Evolutionary conservation across 2,888 invertebrate species (phyloP).

Genomic region (Andrena hattorfiana): DNA sequence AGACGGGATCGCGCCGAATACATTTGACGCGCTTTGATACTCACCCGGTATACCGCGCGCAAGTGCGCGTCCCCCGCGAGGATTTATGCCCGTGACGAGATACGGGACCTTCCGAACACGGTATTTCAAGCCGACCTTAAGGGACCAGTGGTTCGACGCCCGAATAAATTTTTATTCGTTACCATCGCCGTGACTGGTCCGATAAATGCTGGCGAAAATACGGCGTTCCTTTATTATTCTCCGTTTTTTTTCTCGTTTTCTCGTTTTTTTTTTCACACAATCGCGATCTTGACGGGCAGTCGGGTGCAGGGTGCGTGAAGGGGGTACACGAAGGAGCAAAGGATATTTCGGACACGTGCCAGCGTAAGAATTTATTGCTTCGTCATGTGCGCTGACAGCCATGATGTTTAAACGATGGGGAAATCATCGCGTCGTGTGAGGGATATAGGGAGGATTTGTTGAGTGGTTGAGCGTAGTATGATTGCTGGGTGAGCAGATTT

Average conservation of each 20-base stretch:
- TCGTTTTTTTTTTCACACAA: no score
- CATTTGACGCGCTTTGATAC: conserved; percentile 38
- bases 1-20: conserved; percentile 49
- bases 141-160: conserved; percentile 33
- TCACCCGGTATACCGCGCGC: conserved; percentile 33
- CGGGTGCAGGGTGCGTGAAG: background rate
- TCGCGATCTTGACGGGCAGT: no score
- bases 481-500: no score
- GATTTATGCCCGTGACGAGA: conserved; percentile 45
- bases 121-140: conserved; percentile 28
- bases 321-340: background rate
- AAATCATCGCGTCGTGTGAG: conserved; percentile 11
- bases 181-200: conserved; percentile 3
- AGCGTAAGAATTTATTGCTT: conserved; percentile 7
- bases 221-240: background rate
- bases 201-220: conserved; percentile 27
- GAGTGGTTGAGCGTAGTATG: background rate
- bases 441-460: conserved; percentile 10
- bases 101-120: conserved; percentile 25
- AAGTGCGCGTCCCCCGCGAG: conserved; percentile 3
- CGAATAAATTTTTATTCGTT: conserved; percentile 52
- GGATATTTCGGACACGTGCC: conserved; percentile 25
- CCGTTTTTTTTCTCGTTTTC: no score
- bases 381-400: conserved; percentile 8
- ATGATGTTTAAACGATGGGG: conserved; percentile 16